Base-by-base conservation (phyloP, 2,888 invertebrate genomes). In the Lumbricus terrestris region DNA sequence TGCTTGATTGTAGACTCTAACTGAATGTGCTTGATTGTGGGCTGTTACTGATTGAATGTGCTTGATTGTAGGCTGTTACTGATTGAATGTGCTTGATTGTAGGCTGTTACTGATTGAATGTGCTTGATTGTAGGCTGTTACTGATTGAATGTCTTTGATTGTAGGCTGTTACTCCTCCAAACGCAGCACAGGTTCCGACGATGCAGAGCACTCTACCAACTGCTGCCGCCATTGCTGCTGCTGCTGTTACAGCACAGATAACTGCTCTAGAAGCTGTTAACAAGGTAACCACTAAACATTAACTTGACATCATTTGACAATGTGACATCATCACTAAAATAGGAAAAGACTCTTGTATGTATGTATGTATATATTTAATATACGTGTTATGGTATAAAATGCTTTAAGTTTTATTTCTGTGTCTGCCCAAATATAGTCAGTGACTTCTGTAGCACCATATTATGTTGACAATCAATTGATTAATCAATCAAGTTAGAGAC, bases 81-180 rank as follows among this genome's bases (percentile, higher is more conserved):
- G 29, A 23, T 89, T 89, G 82, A 23, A 89, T 89, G 40, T 89
- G 6, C 13, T 42, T 89, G n/a, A 47, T 89, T 29, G 33, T 34
- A 6, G n/a, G 34, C n/a, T 82, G 34, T 82, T 82, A 6, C n/a
- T 82, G n/a, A 82, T 33, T n/a, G n/a, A 85, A 85, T 35, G 37
- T 20, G 15, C 29, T 35, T 85, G 85, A 37, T 5, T 85, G 2
- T 85, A 33, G 37, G n/a, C 34, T 34, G 88, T 88, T 88, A 13
- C 11, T 20, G 42, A 88, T 34, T 37, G 38, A 37, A 11, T 40
- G 54, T 88, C 42, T 90, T 91, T 89, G 89, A 33, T 93, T 94
- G 18, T 93, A 95, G 94, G 98, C 99, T 88, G 98, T 99, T 93
- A 99, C 99, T 33, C 99, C 99, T 92, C 99, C 99, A 42, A 98